These are phyloP conservation scores for Lithobates pipiens DNA, from an alignment of 2,797 vertebrate species.

Conservation along the genomic window DNA sequence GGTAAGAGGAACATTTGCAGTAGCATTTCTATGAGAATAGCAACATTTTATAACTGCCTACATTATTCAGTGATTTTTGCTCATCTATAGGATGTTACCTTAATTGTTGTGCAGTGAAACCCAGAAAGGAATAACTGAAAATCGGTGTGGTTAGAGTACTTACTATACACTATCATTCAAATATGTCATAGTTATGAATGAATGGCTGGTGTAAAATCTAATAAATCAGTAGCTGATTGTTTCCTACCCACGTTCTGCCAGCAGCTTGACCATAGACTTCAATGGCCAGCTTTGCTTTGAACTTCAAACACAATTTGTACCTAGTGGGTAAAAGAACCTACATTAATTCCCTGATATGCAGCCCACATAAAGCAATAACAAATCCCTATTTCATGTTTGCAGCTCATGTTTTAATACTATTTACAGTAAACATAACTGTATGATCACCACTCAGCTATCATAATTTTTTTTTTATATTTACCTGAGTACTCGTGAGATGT, in stretches of 20 bases:
- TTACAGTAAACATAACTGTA: background rate
- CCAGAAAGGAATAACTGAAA: too few relatives aligned
- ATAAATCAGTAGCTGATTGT: background rate
- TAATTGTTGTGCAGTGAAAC: too few relatives aligned
- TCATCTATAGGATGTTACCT: too few relatives aligned
- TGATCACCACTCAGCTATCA: background rate
- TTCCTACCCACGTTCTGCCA: background rate
- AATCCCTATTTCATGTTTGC: conserved; percentile 23
- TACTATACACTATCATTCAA: too few relatives aligned
- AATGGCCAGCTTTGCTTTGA: conserved; percentile 36
- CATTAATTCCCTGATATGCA: background rate
- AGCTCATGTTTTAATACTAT: conserved; percentile 12
- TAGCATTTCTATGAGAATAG: background rate
- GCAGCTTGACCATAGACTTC: conserved; percentile 18
- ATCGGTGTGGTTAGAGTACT: too few relatives aligned
- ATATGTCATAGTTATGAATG: background rate
- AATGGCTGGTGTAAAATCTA: background rate
- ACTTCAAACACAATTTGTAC: conserved; percentile 37
- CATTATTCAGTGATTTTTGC: too few relatives aligned
- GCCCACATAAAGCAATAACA: background rate
- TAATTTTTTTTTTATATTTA: conserved; percentile 15
- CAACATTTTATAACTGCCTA: background rate
- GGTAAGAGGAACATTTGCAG: too few relatives aligned
- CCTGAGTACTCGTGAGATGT: conserved; percentile 3
- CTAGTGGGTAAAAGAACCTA: background rate